phyloP scores from a whole-genome alignment of 2,797 vertebrate genomes.

The Graptemys geographica region DNA sequence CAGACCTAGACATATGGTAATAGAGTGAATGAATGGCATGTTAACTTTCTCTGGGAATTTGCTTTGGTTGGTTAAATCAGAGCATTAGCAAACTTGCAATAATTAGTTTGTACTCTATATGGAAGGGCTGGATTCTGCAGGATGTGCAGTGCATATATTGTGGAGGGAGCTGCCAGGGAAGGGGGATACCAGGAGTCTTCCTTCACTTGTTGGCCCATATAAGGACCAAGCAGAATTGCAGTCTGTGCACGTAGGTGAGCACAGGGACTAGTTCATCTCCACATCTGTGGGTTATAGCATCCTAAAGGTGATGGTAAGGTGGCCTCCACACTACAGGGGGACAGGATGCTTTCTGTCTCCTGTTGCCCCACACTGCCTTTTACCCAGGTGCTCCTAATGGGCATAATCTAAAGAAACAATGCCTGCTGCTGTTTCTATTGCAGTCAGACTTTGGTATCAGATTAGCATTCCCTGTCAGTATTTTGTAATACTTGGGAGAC shows the following conservation, averaged over 20 bases:
- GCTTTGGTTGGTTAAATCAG: neutral
- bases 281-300: neutral
- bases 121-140: neutral
- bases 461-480: slow-evolving; percentile 43
- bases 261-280: neutral
- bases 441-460: neutral
- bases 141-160: fast-evolving
- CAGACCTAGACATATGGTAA: neutral
- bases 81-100: neutral
- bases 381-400: neutral
- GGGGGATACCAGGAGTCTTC: neutral
- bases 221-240: neutral
- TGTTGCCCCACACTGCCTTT: neutral
- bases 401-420: neutral
- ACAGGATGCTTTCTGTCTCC: neutral
- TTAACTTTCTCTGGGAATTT: neutral
- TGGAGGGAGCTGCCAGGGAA: neutral
- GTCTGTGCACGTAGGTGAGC: neutral
- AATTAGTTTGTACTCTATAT: neutral
- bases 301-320: neutral
- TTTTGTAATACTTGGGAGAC: neutral
- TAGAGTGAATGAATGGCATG: neutral
- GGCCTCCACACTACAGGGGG: neutral
- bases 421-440: fast-evolving
- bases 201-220: neutral